These are phyloP conservation scores for Volucella zonaria DNA, from an alignment of 2,888 invertebrate genomes.

Conservation along the genomic window DNA sequence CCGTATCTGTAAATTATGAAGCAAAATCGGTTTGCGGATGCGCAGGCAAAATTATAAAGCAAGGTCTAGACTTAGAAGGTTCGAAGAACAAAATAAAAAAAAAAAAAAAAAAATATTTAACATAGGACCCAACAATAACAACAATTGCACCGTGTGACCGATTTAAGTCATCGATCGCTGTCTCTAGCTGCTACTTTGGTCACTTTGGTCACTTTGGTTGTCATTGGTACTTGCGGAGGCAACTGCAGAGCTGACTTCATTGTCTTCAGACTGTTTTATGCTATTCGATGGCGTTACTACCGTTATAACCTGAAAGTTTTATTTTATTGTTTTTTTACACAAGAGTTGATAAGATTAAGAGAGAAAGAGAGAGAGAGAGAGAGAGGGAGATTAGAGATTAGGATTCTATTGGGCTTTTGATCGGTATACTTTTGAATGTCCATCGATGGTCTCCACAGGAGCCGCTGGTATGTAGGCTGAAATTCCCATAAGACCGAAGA, in stretches of 20 bases:
- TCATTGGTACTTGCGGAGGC: constrained; percentile 32
- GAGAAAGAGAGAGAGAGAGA: constrained; percentile 38
- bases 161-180: constrained; percentile 17
- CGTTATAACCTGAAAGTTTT: constrained; percentile 77
- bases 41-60: constrained; percentile 17
- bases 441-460: constrained; percentile 85
- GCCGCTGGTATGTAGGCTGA: constrained; percentile 84
- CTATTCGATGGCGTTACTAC: constrained; percentile 78
- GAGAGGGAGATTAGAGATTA: constrained; percentile 55
- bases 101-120: not conserved
- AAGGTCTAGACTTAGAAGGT: not conserved
- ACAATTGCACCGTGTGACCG: constrained; percentile 66
- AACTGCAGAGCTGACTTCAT: constrained; percentile 32
- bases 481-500: constrained; percentile 84
- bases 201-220: constrained; percentile 49
- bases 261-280: constrained; percentile 34
- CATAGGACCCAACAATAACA: constrained; percentile 57
- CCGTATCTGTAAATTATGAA: constrained; percentile 1
- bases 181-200: constrained; percentile 58
- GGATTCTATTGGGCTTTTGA: constrained; percentile 73
- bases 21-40: not conserved
- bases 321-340: constrained; percentile 36
- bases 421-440: constrained; percentile 86
- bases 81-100: not conserved
- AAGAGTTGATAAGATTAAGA: constrained; percentile 19